phyloP scores from a whole-genome alignment of 2,113 vertebrate genomes.

The Capricornis sumatraensis region DNA sequence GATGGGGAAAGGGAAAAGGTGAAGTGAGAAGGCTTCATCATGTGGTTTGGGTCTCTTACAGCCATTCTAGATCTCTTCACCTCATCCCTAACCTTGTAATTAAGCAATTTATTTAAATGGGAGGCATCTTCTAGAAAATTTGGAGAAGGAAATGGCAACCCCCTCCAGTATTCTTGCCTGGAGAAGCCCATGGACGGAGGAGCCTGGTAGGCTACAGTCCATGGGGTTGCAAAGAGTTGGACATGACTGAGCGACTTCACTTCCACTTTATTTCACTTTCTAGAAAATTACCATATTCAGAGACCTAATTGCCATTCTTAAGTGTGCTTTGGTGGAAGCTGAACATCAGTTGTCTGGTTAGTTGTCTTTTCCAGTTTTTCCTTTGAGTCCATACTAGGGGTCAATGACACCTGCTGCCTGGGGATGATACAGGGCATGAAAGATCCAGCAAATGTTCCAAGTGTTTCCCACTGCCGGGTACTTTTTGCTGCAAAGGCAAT shows the following conservation, averaged over 20 bases:
- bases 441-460: neutral
- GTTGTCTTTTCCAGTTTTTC: neutral
- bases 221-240: too few species aligned
- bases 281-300: neutral
- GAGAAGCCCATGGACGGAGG: too few species aligned
- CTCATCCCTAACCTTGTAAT: neutral
- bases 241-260: too few species aligned
- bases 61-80: neutral
- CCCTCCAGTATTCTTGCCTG: too few species aligned
- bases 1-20: neutral
- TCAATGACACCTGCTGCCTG: neutral
- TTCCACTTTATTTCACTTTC: too few species aligned
- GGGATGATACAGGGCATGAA: neutral
- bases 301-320: neutral
- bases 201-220: too few species aligned
- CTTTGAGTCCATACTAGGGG: neutral
- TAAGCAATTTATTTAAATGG: neutral
- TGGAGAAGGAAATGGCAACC: too few species aligned
- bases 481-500: neutral
- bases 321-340: neutral
- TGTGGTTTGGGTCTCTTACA: neutral
- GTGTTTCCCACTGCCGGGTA: neutral
- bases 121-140: neutral
- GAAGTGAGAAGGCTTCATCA: neutral
- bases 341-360: neutral